These are phyloP conservation scores for Meloidogyne hapla DNA, from an alignment of 1,140 invertebrate species.

Conservation along the genomic window DNA sequence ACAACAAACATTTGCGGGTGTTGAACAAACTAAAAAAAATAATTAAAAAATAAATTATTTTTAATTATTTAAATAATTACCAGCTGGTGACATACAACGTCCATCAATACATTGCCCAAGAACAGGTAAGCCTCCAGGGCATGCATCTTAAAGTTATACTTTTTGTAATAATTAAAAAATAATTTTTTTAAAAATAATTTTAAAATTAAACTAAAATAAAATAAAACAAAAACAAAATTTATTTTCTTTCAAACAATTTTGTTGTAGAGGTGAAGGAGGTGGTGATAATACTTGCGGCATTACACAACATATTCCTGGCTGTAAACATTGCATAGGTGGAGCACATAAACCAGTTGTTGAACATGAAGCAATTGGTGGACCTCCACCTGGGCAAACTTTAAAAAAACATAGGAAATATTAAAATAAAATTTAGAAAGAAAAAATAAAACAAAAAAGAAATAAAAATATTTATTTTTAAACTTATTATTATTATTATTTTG, in stretches of 20 bases:
- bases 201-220: neutral
- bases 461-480: too few species aligned
- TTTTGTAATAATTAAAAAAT: neutral
- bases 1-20: slow-evolving; percentile 45
- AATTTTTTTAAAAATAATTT: neutral
- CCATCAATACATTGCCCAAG: slow-evolving; percentile 56
- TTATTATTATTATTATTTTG: too few species aligned
- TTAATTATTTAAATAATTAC: neutral
- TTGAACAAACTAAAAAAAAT: slow-evolving; percentile 6
- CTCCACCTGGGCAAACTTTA: neutral
- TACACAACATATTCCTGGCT: neutral
- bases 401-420: too few species aligned
- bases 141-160: slow-evolving; percentile 45
- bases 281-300: neutral
- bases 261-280: neutral
- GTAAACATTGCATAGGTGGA: neutral
- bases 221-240: neutral
- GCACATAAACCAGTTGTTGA: neutral
- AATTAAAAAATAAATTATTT: neutral
- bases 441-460: too few species aligned
- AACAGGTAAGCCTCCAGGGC: slow-evolving; percentile 50
- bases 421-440: too few species aligned
- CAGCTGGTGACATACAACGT: slow-evolving; percentile 38
- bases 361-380: neutral
- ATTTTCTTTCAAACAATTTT: neutral